Evolutionary conservation across 2,888 invertebrate genomes (phyloP).

Genomic region (Suillia variegata): DNA sequence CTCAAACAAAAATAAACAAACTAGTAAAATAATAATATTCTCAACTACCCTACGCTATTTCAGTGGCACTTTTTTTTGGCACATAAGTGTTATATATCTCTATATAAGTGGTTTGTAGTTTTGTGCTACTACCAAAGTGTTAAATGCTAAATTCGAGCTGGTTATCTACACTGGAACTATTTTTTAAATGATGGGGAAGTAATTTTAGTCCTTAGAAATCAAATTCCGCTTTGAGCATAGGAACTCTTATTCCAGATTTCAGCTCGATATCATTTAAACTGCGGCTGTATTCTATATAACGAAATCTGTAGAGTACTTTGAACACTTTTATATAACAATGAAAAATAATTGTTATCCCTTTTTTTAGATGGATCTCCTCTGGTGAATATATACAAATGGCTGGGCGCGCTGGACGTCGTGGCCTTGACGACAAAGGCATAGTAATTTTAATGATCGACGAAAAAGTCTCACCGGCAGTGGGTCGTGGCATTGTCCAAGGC

Average conservation of each 20-base stretch:
- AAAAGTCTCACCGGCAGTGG: constrained; percentile 81
- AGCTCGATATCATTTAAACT: too few relatives aligned
- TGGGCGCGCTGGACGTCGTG: constrained; percentile 95
- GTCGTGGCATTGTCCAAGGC: constrained; percentile 83
- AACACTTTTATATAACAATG: background rate
- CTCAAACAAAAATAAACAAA: background rate
- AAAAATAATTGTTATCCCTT: background rate
- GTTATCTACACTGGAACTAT: too few relatives aligned
- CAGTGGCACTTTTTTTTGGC: too few relatives aligned
- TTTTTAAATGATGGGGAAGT: too few relatives aligned
- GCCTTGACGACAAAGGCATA: constrained; percentile 94
- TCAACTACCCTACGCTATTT: too few relatives aligned
- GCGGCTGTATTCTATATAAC: too few relatives aligned
- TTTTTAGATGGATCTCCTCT: constrained; percentile 85
- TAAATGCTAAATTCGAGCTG: too few relatives aligned
- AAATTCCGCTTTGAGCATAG: background rate
- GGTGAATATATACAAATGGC: constrained; percentile 99
- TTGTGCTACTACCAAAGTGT: too few relatives aligned
- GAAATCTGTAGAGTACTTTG: background rate
- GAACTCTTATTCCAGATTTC: too few relatives aligned
- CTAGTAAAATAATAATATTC: background rate
- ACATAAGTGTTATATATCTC: too few relatives aligned
- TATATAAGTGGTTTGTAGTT: too few relatives aligned
- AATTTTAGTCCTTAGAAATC: background rate
- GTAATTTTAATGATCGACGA: constrained; percentile 99